Conservation (phyloP, 2,797 vertebrate genomes). For the Onychomys leucogaster region DNA sequence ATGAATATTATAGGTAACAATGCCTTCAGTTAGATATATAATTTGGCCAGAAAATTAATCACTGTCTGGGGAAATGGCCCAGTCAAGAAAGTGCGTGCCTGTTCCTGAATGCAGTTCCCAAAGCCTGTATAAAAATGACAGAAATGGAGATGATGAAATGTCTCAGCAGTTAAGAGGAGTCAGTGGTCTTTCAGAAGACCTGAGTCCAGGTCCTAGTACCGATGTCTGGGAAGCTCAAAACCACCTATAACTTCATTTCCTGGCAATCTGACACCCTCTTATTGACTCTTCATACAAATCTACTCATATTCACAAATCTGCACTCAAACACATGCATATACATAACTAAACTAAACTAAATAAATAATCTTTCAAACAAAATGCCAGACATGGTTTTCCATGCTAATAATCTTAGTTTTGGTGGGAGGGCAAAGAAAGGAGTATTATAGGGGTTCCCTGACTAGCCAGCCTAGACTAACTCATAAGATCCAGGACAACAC, state of each 20-base stretch:
- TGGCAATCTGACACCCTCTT: background rate
- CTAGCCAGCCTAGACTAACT: background rate
- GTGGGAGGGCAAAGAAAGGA: background rate
- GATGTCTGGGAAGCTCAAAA: background rate
- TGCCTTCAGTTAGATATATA: background rate
- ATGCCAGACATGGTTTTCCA: background rate
- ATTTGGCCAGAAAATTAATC: slow-evolving; percentile 6
- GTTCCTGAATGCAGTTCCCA: background rate
- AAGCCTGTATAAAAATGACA: background rate
- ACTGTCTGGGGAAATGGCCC: background rate
- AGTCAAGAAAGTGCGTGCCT: background rate
- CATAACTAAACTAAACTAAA: background rate
- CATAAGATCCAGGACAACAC: background rate
- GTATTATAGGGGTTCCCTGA: background rate
- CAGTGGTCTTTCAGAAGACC: background rate
- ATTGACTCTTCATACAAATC: background rate
- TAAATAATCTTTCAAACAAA: background rate
- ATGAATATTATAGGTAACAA: background rate
- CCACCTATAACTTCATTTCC: background rate
- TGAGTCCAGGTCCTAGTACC: background rate
- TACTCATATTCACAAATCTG: background rate
- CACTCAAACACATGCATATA: background rate
- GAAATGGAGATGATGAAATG: background rate
- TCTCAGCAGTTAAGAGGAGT: background rate
- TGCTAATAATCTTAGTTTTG: background rate